These are phyloP conservation scores for Drosophila niveifrons DNA, from an alignment of 2,888 invertebrate genomes.

Conservation along the genomic window DNA sequence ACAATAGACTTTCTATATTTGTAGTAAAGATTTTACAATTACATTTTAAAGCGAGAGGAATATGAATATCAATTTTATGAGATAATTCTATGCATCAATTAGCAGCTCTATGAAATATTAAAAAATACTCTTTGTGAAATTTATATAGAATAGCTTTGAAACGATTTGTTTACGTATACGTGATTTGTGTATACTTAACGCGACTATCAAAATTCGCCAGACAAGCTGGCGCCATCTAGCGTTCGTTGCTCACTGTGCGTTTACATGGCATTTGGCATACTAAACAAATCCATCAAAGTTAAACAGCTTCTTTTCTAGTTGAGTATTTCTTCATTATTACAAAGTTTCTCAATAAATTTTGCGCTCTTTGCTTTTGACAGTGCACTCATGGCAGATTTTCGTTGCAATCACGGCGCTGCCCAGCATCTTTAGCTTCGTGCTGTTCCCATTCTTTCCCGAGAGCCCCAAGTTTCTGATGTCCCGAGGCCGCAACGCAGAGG, in stretches of 20 bases:
- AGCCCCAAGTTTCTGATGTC: conserved; percentile 84
- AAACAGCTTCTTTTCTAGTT: neutral
- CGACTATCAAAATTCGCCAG: neutral
- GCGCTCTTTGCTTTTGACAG: conserved; percentile 36
- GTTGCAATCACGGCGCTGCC: conserved; percentile 70
- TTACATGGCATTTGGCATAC: no score
- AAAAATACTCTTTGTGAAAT: no score
- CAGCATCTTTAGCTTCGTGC: conserved; percentile 60
- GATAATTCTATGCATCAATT: no score
- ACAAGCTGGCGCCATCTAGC: neutral
- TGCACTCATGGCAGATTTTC: conserved; percentile 79
- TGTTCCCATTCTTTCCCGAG: conserved; percentile 77
- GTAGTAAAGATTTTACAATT: no score
- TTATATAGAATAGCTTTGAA: no score
- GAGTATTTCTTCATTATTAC: neutral
- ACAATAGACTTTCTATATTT: no score
- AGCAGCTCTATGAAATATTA: no score
- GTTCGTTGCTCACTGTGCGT: neutral
- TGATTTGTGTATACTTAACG: neutral
- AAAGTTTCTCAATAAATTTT: neutral
- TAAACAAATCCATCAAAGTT: no score
- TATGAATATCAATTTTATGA: no score
- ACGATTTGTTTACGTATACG: neutral
- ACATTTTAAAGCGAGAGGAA: no score
- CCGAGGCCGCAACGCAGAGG: conserved; percentile 80